Base-by-base conservation (phyloP, 2,888 invertebrate genomes). In the Agonopterix subpropinquella region DNA sequence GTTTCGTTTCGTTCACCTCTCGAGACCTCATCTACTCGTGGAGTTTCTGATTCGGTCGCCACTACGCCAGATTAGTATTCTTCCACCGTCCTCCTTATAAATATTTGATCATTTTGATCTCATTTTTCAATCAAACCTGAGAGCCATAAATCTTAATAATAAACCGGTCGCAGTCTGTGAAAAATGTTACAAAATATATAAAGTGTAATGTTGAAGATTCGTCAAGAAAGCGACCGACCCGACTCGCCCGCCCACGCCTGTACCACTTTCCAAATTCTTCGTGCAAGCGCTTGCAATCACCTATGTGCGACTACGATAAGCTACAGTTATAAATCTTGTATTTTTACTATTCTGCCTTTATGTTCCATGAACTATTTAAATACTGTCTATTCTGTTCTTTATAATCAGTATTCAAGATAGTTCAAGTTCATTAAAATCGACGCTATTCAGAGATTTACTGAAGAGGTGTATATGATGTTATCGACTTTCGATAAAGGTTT, bases 201-300 rank as follows among this genome's bases (percentile, higher is more conserved):
- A 77, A 77, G 73, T 77, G 79, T 78, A 77, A 78, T 77, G 74
- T 77, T 63, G 76, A 78, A 80, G 78, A 85, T 82, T 80, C 83
- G 83, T 85, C 81, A 83, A 78, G 81, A 77, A 71, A 68, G 74
- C 77, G 74, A 66, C 66, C 68, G 73, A 11, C 36, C 55, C 68
- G 73, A 83, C 87, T 77, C 64, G 87, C 80, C 87, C 87, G 87
- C 88, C 87, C 79, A 88, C 88, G 76, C 80, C 50, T 62, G 78
- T 78, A 77, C 82, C 76, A 84, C 87, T 88, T 88, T 88, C 87
- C 87, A 88, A 88, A 88, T 88, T 87, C 87, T 80, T 80, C 74
- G 71, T 77, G 80, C 75, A 77, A 81, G 79, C 77, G 74, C 77
- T 73, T 77, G 86, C 84, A 83, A 86, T 85, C 81, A 73, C 73